Conservation (phyloP, 2,888 invertebrate species). For the Lasioglossum malachurum region DNA sequence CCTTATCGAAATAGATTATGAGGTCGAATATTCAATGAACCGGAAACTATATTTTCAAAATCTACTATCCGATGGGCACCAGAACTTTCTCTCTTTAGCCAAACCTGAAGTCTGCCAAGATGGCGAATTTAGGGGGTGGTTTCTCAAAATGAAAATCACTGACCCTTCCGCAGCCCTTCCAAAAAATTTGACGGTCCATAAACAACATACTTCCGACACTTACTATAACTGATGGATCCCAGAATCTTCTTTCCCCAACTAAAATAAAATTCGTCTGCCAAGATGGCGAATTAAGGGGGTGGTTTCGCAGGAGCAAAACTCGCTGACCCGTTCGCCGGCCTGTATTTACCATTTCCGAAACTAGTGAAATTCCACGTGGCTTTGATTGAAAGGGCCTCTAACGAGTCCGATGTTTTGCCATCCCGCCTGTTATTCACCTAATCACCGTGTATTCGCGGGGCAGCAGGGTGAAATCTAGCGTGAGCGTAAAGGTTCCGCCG, state of each 20-base stretch:
- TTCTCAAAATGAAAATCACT: neutral
- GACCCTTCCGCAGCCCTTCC: too few relatives aligned
- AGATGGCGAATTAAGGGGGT: too few relatives aligned
- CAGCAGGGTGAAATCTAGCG: slow-evolving; percentile 50
- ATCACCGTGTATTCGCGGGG: neutral
- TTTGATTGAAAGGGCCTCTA: neutral
- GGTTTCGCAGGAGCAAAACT: neutral
- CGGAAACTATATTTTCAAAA: neutral
- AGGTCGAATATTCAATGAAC: neutral
- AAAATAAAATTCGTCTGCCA: too few relatives aligned
- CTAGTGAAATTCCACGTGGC: neutral
- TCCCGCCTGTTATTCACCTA: neutral
- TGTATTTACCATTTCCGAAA: slow-evolving; percentile 11
- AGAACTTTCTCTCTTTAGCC: neutral
- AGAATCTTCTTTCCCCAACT: too few relatives aligned
- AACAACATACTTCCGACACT: too few relatives aligned
- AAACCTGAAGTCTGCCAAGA: neutral
- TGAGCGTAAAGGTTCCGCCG: slow-evolving; percentile 30
- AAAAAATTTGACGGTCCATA: too few relatives aligned
- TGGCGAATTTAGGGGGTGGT: neutral
- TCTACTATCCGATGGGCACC: neutral
- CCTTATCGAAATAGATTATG: neutral
- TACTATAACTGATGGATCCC: too few relatives aligned
- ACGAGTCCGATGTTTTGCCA: slow-evolving; percentile 22
- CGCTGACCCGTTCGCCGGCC: slow-evolving; percentile 7